Evolutionary conservation across 30 jellyfish, hydroid and myxozoan genomes (phyloP), one percentile per base, ranked within the genome.

Genomic region (Aurelia sp.): DNA sequence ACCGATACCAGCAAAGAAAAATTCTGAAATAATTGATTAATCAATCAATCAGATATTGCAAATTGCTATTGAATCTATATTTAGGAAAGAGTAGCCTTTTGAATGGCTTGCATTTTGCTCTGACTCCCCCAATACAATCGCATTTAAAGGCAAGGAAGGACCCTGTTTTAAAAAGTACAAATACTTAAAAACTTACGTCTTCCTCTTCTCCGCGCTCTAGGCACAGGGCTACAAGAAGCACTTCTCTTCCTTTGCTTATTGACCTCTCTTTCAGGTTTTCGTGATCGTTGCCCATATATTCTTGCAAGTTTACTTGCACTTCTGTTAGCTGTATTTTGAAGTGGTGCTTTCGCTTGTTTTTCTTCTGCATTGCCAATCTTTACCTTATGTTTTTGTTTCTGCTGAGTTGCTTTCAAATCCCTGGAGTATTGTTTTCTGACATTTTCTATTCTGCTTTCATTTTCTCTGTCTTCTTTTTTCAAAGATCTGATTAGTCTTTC

Each of bases 161-260:
- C 55, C 13, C 15, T 44, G 13, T 44, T 13, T 44, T 10, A 44
- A 44, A 44, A 44, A 44, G 52, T 20, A 61, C 48, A 66, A 8
- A 74, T 44, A 58, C 96, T 90, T 60, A 86, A 8, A 74, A 48
- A 58, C 96, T 90, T 60, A 92, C 98, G 78, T 60, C 93, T 80
- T 47, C 93, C 91, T 77, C 66, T 86, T 37, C 84, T 31, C 62
- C 96, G 64, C 35, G 81, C 50, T 57, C 92, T 79, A 10, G 95
- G 79, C 27, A 92, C 90, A 13, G 98, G 98, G 67, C 98, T 92
- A 27, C 95, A 71, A 8, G 98, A 92, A 1, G 98, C 98, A 70
- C 98, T 92, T 59, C 98, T 79, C 48, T 92, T 92, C 51, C 96
- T 52, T n/a, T 52, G 89, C 63, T 90, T 82, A 22, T 75, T 48